Evolutionary conservation across 1,140 invertebrate species (phyloP).

Genomic region (Drosophila cardini): DNA sequence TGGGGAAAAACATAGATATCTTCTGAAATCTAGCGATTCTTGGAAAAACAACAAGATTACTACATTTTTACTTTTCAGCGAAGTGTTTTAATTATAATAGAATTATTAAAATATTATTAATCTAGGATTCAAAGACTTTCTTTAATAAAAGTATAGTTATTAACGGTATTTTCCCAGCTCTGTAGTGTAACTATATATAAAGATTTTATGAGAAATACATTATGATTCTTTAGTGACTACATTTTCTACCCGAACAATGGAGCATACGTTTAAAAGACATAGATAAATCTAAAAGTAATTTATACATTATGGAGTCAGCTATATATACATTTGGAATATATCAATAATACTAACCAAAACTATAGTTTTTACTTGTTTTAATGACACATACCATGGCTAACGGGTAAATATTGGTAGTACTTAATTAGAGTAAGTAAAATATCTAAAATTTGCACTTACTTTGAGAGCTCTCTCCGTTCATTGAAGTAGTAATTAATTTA

Average conservation of each 20-base stretch:
- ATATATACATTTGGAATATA: not conserved
- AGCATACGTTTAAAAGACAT: conserved; percentile 53
- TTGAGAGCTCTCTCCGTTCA: conserved; percentile 34
- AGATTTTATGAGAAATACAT: not conserved
- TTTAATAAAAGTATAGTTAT: too few relatives aligned
- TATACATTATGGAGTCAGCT: conserved; percentile 5
- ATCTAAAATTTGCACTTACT: conserved; percentile 52
- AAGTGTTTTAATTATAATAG: too few relatives aligned
- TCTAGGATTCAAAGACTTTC: too few relatives aligned
- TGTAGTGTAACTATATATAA: not conserved
- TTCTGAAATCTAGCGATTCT: too few relatives aligned
- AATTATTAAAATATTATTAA: too few relatives aligned
- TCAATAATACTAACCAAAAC: not conserved
- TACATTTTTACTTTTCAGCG: too few relatives aligned
- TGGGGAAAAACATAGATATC: too few relatives aligned
- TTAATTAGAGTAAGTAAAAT: not conserved
- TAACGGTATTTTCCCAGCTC: too few relatives aligned
- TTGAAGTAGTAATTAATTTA: conserved; percentile 25
- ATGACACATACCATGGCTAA: not conserved
- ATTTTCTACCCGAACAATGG: conserved; percentile 50
- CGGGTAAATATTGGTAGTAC: too few relatives aligned
- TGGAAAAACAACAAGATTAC: too few relatives aligned
- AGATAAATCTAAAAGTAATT: conserved; percentile 1
- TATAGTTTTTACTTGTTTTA: not conserved
- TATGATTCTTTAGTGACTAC: not conserved